phyloP scores from a whole-genome alignment of 92 coral and sea anemone genomes.

The Palythoa grandiflora region DNA sequence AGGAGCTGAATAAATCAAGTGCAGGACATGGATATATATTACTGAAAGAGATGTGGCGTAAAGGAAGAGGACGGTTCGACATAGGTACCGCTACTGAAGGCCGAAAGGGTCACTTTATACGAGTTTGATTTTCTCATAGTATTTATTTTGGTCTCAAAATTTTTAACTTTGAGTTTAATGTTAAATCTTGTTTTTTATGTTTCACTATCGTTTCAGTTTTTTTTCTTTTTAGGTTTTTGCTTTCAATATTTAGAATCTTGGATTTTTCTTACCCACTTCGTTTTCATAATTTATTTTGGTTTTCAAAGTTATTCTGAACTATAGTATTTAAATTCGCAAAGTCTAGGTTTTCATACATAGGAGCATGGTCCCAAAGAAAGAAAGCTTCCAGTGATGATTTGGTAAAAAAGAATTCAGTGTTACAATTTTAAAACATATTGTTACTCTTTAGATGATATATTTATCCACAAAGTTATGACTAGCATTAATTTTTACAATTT shows the following conservation, averaged over 20 bases:
- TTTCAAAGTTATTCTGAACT: background rate
- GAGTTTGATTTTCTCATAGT: background rate
- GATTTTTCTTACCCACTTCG: background rate
- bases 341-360: background rate
- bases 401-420: background rate
- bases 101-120: background rate
- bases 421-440: background rate
- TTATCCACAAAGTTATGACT: background rate
- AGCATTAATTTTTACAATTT: background rate
- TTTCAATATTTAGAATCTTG: background rate
- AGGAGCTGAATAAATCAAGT: background rate
- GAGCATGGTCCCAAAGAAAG: conserved; percentile 1
- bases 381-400: background rate
- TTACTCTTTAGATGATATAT: conserved; percentile 19
- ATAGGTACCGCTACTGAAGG: background rate
- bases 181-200: background rate
- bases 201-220: background rate
- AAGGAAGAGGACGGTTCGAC: background rate
- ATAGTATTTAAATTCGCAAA: background rate
- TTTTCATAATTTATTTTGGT: background rate
- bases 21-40: background rate
- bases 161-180: background rate
- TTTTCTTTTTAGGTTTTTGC: background rate
- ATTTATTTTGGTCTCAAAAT: background rate
- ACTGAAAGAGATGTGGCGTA: background rate